phyloP scores from a whole-genome alignment of 2,113 vertebrate species.

The Apeltes quadracus region DNA sequence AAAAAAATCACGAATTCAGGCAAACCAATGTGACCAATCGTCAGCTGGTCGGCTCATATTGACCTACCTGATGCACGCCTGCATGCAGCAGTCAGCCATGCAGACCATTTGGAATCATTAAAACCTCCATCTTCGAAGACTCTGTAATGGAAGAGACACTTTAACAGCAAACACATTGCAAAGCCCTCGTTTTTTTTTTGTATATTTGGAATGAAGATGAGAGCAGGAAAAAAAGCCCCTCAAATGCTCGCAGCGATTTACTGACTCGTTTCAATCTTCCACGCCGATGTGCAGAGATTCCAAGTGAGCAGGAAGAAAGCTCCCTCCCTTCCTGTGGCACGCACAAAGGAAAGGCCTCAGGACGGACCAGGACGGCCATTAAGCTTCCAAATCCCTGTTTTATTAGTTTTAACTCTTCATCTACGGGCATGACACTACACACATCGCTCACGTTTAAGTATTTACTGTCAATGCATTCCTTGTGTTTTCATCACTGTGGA shows the following conservation, averaged over 20 bases:
- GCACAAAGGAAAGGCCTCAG: conserved; percentile 45
- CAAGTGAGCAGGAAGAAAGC: conserved; percentile 41
- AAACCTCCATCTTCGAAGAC: background rate
- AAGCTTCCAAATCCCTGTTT: conserved; percentile 18
- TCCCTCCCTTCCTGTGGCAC: conserved; percentile 31
- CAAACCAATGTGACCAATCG: background rate
- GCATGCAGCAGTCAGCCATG: background rate
- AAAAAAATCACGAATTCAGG: background rate
- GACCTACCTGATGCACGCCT: background rate
- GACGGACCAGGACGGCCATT: conserved; percentile 8
- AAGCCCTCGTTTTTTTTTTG: background rate
- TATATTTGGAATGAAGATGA: background rate
- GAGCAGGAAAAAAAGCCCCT: background rate
- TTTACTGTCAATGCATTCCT: background rate
- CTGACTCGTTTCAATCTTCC: conserved; percentile 8
- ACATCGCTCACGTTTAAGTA: background rate
- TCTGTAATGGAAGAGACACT: background rate
- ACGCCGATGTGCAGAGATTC: conserved; percentile 16
- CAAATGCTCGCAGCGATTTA: background rate
- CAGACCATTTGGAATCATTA: conserved; percentile 8
- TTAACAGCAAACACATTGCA: background rate
- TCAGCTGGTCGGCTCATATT: background rate
- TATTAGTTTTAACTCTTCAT: conserved; percentile 34
- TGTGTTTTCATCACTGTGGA: background rate
- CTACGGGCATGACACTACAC: background rate